Base-by-base conservation (phyloP, 2,888 invertebrate genomes). In the Erebia aethiops region DNA sequence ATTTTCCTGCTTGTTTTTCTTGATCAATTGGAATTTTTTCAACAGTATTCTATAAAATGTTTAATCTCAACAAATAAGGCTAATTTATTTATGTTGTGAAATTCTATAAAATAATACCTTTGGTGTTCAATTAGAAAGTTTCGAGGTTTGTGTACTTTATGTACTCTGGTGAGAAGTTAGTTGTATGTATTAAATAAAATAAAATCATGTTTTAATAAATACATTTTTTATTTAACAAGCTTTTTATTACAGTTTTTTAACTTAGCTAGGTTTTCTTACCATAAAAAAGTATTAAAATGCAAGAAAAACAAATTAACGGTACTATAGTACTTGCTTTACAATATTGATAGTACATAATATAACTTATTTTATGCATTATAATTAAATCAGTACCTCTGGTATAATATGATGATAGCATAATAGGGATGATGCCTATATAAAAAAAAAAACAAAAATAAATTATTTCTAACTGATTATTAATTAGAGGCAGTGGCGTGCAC, bases 81-180 rank as follows among this genome's bases (percentile, higher is more conserved):
- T 67, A 54, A 46, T 49, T 67, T 54, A 54, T 54, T 58, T 64
- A 52, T 52, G 16, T 18, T 49, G 9, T 61, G 51, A 62, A 2
- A 66, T 67, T 68, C 21, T 54, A 56, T 54, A 49, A 64, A n/a
- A n/a, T n/a, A n/a, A 68, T 61, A 51, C 70, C 74, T 46, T 58
- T 68, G 65, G 74, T 74, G 74, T 74, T 74, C 72, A 66, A 72
- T 70, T 66, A 70, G 72, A 46, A 11, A 74, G 49, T 54, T 71
- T 67, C 26, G 41, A 43, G 58, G 60, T 70, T 60, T 43, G 41
- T 13, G 43, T 54, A 16, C 0, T 3, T 54, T 18, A 54, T 54
- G 54, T 46, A 13, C 18, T 49, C 14, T 21, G 13, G 13, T 49
- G 21, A 18, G 49, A 7, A 49, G 7, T 0, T 4, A 14, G 7